These are phyloP conservation scores for Rhynchophorus ferrugineus DNA, from an alignment of 1,140 invertebrate species.

Conservation along the genomic window DNA sequence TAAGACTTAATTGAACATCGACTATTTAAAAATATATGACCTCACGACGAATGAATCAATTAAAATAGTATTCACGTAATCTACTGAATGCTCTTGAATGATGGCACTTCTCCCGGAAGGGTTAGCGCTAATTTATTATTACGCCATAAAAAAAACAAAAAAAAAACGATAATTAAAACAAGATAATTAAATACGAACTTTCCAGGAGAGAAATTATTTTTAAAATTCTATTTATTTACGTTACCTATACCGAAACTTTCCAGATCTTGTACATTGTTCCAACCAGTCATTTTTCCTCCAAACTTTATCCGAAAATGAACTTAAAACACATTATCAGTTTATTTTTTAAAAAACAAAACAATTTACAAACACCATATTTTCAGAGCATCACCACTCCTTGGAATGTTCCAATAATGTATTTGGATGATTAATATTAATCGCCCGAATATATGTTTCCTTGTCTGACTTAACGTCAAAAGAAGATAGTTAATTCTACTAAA, in stretches of 20 bases:
- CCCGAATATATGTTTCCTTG: too few relatives aligned
- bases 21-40: constrained; percentile 18
- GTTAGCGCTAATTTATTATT: too few relatives aligned
- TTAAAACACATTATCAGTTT: neutral
- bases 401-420: too few relatives aligned
- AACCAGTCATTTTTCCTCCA: constrained; percentile 13
- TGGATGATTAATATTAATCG: too few relatives aligned
- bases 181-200: constrained; percentile 1
- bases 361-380: neutral
- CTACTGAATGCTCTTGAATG: neutral
- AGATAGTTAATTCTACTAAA: too few relatives aligned
- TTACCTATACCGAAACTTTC: constrained; percentile 24
- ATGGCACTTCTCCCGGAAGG: too few relatives aligned
- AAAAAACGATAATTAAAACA: neutral
- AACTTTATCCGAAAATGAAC: neutral
- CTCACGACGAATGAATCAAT: constrained; percentile 16
- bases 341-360: neutral
- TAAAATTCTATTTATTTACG: neutral
- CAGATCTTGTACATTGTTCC: constrained; percentile 15
- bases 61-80: constrained; percentile 6
- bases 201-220: constrained; percentile 12
- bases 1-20: constrained; percentile 7
- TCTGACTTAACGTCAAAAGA: neutral
- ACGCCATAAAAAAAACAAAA: too few relatives aligned
- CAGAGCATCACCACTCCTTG: neutral